Evolutionary conservation across 2,888 invertebrate species (phyloP).

Genomic region (Apotomis betuletana): DNA sequence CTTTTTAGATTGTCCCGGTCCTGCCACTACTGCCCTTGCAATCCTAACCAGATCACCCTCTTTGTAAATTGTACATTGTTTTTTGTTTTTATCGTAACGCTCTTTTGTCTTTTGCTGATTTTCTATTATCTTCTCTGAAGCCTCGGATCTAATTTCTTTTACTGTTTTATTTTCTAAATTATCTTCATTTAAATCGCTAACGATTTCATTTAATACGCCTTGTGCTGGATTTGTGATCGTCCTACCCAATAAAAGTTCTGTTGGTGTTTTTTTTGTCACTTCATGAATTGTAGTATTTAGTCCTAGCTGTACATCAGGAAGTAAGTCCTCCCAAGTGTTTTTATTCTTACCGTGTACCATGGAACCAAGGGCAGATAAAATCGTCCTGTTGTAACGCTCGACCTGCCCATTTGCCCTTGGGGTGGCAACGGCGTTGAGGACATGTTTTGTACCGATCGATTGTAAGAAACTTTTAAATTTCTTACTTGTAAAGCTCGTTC

Average conservation of each 20-base stretch:
- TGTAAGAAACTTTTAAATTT: constrained; percentile 1
- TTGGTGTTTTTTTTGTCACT: constrained; percentile 3
- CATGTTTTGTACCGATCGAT: not conserved
- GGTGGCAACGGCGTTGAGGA: not conserved
- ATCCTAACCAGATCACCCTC: constrained; percentile 2
- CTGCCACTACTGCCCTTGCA: not conserved
- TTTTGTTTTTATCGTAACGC: not conserved
- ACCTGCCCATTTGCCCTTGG: constrained; percentile 2
- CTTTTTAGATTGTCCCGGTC: not conserved
- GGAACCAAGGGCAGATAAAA: constrained; percentile 27
- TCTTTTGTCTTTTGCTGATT: constrained; percentile 7
- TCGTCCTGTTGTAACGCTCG: constrained; percentile 14
- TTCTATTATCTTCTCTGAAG: constrained; percentile 2
- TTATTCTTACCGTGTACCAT: constrained; percentile 28
- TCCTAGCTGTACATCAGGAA: constrained; percentile 27
- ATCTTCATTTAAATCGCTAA: not conserved
- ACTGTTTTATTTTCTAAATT: not conserved
- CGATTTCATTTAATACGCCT: constrained; percentile 13
- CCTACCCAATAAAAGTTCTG: not conserved
- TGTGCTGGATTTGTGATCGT: constrained; percentile 10
- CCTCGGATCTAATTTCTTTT: not conserved
- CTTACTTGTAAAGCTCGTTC: constrained; percentile 5
- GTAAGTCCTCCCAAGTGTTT: constrained; percentile 21
- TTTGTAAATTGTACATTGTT: not conserved
- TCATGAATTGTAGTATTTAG: constrained; percentile 21